Percentiles rank a stretch among this genome's conserved stretches.
These are phyloP conservation scores for Ectemnius lituratus DNA, from an alignment of 2,888 invertebrate species.

Conservation along the genomic window DNA sequence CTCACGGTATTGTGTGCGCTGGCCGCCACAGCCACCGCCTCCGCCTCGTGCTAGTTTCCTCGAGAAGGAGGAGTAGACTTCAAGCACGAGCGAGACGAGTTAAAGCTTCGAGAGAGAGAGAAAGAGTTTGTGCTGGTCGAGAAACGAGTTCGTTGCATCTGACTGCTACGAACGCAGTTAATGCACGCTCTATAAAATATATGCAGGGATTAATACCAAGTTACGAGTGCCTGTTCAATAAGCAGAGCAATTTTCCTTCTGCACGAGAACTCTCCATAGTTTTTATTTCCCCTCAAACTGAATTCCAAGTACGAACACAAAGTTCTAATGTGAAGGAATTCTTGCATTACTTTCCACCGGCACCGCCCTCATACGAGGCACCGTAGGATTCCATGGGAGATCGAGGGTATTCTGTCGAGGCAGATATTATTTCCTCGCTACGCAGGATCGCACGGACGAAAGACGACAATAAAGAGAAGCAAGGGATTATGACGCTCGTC, in stretches of 20 bases:
- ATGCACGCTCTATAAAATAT: conserved; percentile 65
- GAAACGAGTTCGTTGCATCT: conserved; percentile 37
- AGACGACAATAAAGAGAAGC: conserved; percentile 29
- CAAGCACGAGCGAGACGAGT: too few species aligned
- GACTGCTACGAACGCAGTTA: conserved; percentile 41
- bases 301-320: conserved; percentile 4
- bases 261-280: background rate
- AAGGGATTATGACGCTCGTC: conserved; percentile 25
- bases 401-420: background rate
- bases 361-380: background rate
- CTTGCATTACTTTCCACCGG: conserved; percentile 21
- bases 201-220: conserved; percentile 70
- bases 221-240: conserved; percentile 68
- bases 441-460: background rate
- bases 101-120: conserved; percentile 10
- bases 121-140: background rate
- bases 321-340: background rate
- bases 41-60: conserved; percentile 64
- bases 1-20: conserved; percentile 74
- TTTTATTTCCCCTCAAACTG: conserved; percentile 32
- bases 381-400: too few species aligned
- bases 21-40: conserved; percentile 36
- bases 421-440: background rate
- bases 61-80: conserved; percentile 33
- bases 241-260: conserved; percentile 69